Evolutionary conservation across 2,888 invertebrate species (phyloP), one percentile per base, ranked within the genome.

Genomic region (Helicoverpa assulta): DNA sequence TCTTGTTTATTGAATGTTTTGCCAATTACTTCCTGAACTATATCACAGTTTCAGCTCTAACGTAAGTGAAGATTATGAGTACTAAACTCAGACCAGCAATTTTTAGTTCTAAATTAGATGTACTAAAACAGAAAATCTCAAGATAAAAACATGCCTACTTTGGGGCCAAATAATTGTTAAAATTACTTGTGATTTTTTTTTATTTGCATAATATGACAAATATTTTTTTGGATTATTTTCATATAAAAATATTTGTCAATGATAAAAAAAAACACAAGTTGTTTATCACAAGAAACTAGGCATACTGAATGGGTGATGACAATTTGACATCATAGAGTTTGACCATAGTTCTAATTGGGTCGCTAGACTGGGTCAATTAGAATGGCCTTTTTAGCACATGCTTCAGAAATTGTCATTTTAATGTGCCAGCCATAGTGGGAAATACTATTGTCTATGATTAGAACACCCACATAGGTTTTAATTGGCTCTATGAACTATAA

Each of bases 361-460:
- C 92, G 89, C 81, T 86, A 91, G 92, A 92, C 86, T 86, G 84
- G 91, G 92, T 92, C 92, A 93, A 94, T 92, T 93, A 87, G 85
- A 77, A 70, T 87, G 89, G 87, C 92, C 91, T 91, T 88, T 86
- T 87, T 86, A 88, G 82, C 84, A 82, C 87, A 67, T 73, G 53
- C 70, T 52, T 66, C 53, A 60, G 65, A 80, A 74, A 73, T 80
- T 75, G 63, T 66, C 63, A 80, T 63, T 52, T 51, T 54, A 56
- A 54, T 56, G 60, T 69, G 52, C 62, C 40, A 55, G 62, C 53
- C 59, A 43, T 62, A 64, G 43, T 51, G 65, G 21, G 19, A 47
- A 63, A 59, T 37, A 63, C 26, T 21, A 66, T 75, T 47, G 26
- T 10, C 21, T 40, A 51, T 74, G 55, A 60, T 70, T 65, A 52